These are phyloP conservation scores for Cheilosia urbana DNA, from an alignment of 2,888 invertebrate genomes.

Conservation along the genomic window DNA sequence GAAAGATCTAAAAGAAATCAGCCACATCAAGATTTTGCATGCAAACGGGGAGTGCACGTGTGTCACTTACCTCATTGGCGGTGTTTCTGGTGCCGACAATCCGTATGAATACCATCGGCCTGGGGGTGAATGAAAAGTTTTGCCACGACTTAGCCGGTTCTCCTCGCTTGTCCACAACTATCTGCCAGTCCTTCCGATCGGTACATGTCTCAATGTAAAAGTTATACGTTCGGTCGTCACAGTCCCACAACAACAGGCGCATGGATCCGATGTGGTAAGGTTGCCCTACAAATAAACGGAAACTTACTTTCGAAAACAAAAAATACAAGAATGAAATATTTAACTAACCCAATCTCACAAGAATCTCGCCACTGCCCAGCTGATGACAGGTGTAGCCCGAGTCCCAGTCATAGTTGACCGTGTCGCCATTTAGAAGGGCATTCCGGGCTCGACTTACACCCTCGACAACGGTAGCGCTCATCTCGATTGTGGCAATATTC, in stretches of 20 bases:
- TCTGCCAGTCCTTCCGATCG: conserved; percentile 96
- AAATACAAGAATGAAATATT: background rate
- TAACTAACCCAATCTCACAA: conserved; percentile 92
- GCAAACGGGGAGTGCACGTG: background rate
- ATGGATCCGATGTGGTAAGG: conserved; percentile 96
- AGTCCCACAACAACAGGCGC: conserved; percentile 98
- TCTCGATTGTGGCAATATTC: conserved; percentile 96
- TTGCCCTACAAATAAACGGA: conserved; percentile 86
- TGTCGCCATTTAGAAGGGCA: conserved; percentile 97
- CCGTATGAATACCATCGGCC: conserved; percentile 95
- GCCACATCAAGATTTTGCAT: background rate
- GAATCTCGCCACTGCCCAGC: conserved; percentile 95
- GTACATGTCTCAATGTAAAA: conserved; percentile 98
- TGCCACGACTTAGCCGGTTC: conserved; percentile 98
- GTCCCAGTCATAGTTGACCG: conserved; percentile 98
- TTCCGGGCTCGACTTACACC: conserved; percentile 97
- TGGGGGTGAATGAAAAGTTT: conserved; percentile 91
- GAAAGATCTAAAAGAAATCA: conserved; percentile 90
- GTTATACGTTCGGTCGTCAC: conserved; percentile 96
- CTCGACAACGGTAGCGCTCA: conserved; percentile 97
- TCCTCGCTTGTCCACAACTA: conserved; percentile 93
- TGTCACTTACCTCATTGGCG: conserved; percentile 92
- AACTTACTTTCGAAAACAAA: background rate
- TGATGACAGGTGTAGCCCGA: conserved; percentile 99
- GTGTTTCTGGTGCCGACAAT: conserved; percentile 99